Percentiles rank a stretch among this genome's conserved stretches.
phyloP scores from a whole-genome alignment of 92 coral and sea anemone species.

The Phenganax marumi region DNA sequence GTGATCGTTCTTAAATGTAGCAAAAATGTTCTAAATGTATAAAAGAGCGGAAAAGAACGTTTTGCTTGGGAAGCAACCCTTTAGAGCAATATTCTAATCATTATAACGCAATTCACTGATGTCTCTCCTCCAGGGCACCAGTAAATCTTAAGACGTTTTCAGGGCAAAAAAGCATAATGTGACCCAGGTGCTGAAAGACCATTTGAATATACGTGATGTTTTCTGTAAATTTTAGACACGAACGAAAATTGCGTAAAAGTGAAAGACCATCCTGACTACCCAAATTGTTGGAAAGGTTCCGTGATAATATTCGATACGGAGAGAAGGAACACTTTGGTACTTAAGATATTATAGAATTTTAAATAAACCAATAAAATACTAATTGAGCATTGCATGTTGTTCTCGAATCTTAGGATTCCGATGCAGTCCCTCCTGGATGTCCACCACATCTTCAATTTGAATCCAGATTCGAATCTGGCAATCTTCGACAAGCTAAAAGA shows the following conservation, averaged over 20 bases:
- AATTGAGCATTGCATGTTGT: neutral
- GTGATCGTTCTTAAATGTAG: no score
- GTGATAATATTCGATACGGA: conserved; percentile 77
- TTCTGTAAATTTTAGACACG: conserved; percentile 48
- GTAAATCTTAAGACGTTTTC: no score
- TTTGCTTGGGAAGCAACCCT: no score
- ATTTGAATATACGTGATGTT: neutral
- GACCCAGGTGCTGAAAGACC: neutral
- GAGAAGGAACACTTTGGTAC: conserved; percentile 45
- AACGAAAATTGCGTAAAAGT: conserved; percentile 51
- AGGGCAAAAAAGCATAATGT: no score
- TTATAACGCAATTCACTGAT: no score
- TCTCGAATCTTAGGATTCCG: conserved; percentile 40
- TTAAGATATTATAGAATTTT: no score
- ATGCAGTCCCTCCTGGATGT: conserved; percentile 68
- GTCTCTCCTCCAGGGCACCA: no score
- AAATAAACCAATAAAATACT: neutral
- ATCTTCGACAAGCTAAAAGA: conserved; percentile 84
- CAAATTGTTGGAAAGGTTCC: conserved; percentile 79
- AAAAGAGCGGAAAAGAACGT: no score
- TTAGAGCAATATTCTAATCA: no score
- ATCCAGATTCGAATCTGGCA: conserved; percentile 95
- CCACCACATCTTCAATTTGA: conserved; percentile 84
- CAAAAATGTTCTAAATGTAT: no score
- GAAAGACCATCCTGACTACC: conserved; percentile 49